Evolutionary conservation across 2,113 vertebrate species (phyloP).

Genomic region (Perognathus longimembris): DNA sequence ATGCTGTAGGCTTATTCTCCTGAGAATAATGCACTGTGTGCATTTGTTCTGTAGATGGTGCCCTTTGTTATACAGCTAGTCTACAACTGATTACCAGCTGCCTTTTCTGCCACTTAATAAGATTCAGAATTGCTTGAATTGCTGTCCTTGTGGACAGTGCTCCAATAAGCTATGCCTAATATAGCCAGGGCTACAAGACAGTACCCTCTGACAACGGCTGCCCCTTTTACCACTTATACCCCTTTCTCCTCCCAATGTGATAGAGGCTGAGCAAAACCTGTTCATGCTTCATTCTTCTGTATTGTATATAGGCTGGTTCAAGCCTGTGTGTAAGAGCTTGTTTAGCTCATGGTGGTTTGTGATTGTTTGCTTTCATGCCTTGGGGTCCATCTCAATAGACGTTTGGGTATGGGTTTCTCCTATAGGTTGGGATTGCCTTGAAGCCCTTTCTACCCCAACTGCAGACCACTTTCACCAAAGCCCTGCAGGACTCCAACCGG

Average conservation of each 20-base stretch:
- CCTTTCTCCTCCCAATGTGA: too few relatives aligned
- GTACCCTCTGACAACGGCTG: not conserved
- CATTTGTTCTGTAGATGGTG: not conserved
- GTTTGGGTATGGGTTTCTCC: not conserved
- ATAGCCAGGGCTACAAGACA: not conserved
- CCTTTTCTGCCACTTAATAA: not conserved
- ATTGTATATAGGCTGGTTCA: fast-evolving
- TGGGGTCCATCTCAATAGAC: not conserved
- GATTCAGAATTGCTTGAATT: not conserved
- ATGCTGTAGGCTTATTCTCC: not conserved
- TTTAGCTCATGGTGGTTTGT: not conserved
- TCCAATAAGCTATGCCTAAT: not conserved
- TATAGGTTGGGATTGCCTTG: conserved; percentile 95
- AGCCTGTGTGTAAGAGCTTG: not conserved
- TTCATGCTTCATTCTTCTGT: not conserved
- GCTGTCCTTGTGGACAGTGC: not conserved
- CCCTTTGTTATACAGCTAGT: not conserved
- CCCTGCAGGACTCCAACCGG: conserved; percentile 95
- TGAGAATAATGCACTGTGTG: not conserved
- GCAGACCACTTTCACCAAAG: conserved; percentile 99
- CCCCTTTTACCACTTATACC: not conserved
- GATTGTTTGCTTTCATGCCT: not conserved
- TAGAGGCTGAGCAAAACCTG: not conserved
- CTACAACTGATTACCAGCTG: not conserved
- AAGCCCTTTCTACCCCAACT: conserved; percentile 99